Percentiles rank a stretch among this genome's conserved stretches.
phyloP scores from a whole-genome alignment of 2,797 vertebrate species.

The Muraenolepis orangiensis region DNA sequence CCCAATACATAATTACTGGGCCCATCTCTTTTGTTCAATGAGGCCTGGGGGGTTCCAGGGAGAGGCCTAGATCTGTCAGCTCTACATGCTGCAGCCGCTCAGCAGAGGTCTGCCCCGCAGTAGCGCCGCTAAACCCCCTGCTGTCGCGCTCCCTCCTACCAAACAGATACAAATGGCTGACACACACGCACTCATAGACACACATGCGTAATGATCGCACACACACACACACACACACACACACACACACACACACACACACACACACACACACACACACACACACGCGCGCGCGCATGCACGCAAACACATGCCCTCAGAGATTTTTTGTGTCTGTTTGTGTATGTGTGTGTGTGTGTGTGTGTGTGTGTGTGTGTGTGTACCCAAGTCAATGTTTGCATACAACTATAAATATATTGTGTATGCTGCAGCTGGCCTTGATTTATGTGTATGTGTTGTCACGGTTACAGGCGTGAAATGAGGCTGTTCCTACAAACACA shows the following conservation, averaged over 20 bases:
- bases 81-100: slow-evolving; percentile 66
- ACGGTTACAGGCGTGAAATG: slow-evolving; percentile 57
- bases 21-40: slow-evolving; percentile 77
- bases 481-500: slow-evolving; percentile 60
- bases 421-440: slow-evolving; percentile 30
- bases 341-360: no score
- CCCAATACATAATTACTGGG: slow-evolving; percentile 77
- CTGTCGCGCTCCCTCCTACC: slow-evolving; percentile 66
- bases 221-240: no score
- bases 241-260: not conserved
- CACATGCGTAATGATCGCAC: no score
- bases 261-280: not conserved
- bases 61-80: slow-evolving; percentile 71
- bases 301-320: not conserved
- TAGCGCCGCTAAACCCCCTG: slow-evolving; percentile 57
- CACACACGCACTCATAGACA: no score
- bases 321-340: not conserved
- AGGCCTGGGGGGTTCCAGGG: slow-evolving; percentile 69
- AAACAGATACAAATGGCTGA: slow-evolving; percentile 70
- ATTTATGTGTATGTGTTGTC: slow-evolving; percentile 74
- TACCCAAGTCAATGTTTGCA: not conserved
- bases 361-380: no score
- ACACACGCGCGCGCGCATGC: no score
- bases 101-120: slow-evolving; percentile 54
- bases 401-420: no score